These are phyloP conservation scores for Acromyrmex echinatior DNA, from an alignment of 1,140 invertebrate genomes.

Conservation along the genomic window DNA sequence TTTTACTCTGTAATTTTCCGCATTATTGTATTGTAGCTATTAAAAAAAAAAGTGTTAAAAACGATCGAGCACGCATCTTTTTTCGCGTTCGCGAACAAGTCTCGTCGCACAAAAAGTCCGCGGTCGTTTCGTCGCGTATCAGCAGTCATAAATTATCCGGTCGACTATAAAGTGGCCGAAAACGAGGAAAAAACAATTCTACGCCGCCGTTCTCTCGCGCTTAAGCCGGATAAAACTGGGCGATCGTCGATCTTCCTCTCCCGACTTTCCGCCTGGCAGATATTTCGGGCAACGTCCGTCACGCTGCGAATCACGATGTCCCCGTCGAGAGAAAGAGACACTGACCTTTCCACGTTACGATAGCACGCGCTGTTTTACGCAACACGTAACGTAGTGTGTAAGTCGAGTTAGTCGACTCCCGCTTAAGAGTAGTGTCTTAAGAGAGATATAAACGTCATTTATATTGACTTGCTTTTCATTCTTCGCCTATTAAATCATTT, in stretches of 20 bases:
- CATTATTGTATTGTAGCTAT: not conserved
- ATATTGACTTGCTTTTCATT: constrained; percentile 4
- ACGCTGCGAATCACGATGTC: constrained; percentile 72
- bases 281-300: constrained; percentile 64
- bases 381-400: constrained; percentile 62
- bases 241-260: constrained; percentile 47
- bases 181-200: constrained; percentile 13
- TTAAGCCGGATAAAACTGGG: constrained; percentile 11
- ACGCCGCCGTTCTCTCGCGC: not conserved
- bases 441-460: constrained; percentile 1
- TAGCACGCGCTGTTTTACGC: constrained; percentile 71
- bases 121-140: constrained; percentile 45
- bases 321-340: constrained; percentile 77
- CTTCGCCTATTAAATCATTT: not conserved
- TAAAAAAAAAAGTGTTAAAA: not conserved
- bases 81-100: constrained; percentile 27
- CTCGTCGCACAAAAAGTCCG: constrained; percentile 45
- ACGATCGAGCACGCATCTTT: not conserved
- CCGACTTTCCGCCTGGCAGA: constrained; percentile 60
- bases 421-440: not conserved
- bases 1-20: not conserved
- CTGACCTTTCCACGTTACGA: constrained; percentile 80
- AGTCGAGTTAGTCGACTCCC: not conserved
- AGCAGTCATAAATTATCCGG: constrained; percentile 37
- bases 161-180: constrained; percentile 39